Evolutionary conservation across 2,888 invertebrate genomes (phyloP), one percentile per base, ranked within the genome.

Genomic region (Heteropelma amictum): DNA sequence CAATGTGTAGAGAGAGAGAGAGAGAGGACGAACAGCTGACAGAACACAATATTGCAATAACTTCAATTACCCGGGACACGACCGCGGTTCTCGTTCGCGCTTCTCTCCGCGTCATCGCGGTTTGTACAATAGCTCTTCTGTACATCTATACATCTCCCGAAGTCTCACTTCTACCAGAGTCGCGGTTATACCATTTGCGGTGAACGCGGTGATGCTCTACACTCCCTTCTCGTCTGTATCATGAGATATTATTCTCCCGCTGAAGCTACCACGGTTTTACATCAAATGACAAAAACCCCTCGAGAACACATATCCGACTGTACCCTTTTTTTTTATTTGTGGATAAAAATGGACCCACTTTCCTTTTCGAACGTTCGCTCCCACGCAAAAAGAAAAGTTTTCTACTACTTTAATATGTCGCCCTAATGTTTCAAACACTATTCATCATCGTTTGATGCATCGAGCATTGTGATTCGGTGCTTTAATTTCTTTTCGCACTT

Each of bases 31-130:
- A 80, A 80, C 65, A 81, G 81, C 83, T 87, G 88, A 87, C 87
- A 87, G 86, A 85, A 88, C 88, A 88, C 88, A 87, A 88, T 88
- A 88, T 88, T 88, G 88, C 88, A 87, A 88, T 88, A 88, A 88
- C 87, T 88, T 87, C 87, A 88, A 88, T 88, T 88, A 88, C 85
- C 21, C 80, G 79, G 83, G 84, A 87, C 88, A 88, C 84, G 86
- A 83, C 83, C 72, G 68, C 67, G 67, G 38, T n/a, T n/a, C 47
- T 67, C 58, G 65, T 58, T 74, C 56, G 70, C 68, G 49, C 38
- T 74, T 72, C 71, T 76, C 67, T 68, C 35, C 74, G 77, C 58
- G 76, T 75, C 74, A 33, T 70, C 71, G 72, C 42, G 73, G 71
- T 69, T 79, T 73, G 68, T 79, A 76, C 63, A 26, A 33, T n/a